Percentiles rank a stretch among this genome's conserved stretches.
phyloP scores from a whole-genome alignment of 1,140 invertebrate species.

The Paralvinella palmiformis region DNA sequence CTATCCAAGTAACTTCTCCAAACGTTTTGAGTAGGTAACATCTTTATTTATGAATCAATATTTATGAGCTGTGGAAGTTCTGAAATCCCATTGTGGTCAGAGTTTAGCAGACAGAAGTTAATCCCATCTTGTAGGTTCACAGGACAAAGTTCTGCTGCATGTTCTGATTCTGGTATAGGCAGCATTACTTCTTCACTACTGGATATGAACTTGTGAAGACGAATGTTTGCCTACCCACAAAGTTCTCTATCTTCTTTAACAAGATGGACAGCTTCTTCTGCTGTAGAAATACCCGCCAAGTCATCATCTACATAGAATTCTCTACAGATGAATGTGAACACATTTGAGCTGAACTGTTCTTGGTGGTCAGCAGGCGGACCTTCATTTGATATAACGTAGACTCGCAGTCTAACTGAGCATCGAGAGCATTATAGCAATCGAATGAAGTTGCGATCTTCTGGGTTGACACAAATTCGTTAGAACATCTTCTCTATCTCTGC shows the following conservation, averaged over 20 bases:
- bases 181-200: constrained; percentile 8
- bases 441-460: constrained; percentile 18
- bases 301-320: constrained; percentile 21
- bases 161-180: constrained; percentile 26
- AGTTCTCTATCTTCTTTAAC: constrained; percentile 13
- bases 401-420: constrained; percentile 14
- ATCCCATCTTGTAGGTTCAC: background rate
- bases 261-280: constrained; percentile 3
- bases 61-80: background rate
- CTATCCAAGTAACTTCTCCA: background rate
- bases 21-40: background rate
- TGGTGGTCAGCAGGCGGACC: constrained; percentile 15
- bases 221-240: constrained; percentile 1
- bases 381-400: constrained; percentile 19
- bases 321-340: constrained; percentile 21
- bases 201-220: constrained; percentile 11
- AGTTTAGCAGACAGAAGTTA: background rate
- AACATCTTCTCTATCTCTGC: constrained; percentile 27
- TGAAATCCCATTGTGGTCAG: background rate
- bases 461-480: constrained; percentile 18
- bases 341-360: background rate
- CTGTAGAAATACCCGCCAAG: background rate
- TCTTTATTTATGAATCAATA: background rate
- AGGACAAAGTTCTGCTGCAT: background rate
- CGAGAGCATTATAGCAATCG: constrained; percentile 23